phyloP scores from a whole-genome alignment of 2,888 invertebrate genomes.

The Eretmocerus hayati region DNA sequence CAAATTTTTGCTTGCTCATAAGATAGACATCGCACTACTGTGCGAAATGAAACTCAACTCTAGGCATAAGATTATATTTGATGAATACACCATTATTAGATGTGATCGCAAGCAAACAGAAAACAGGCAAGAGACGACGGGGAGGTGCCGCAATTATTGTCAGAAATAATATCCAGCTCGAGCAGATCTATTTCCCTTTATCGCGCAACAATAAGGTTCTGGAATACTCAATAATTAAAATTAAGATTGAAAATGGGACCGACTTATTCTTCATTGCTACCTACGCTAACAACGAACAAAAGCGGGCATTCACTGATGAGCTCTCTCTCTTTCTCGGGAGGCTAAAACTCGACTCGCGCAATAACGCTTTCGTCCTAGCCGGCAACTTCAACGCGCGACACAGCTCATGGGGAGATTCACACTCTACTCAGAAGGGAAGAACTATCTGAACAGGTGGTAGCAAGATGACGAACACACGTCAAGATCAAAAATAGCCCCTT shows the following conservation, averaged over 20 bases:
- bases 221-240: neutral
- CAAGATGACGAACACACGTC: no score
- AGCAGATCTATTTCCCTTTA: neutral
- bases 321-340: neutral
- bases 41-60: neutral
- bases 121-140: neutral
- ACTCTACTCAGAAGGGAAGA: no score
- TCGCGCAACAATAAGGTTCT: neutral
- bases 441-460: no score
- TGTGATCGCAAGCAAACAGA: no score
- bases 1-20: neutral
- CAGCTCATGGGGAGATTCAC: neutral
- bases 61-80: neutral
- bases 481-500: no score
- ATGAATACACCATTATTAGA: neutral
- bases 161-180: neutral
- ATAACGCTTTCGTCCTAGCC: neutral
- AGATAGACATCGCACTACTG: neutral
- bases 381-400: neutral
- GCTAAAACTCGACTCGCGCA: neutral
- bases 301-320: neutral
- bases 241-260: neutral
- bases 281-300: neutral
- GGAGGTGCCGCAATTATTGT: neutral
- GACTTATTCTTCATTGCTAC: neutral